These are phyloP conservation scores for Apogon hyalosoma DNA, from an alignment of 2,797 vertebrate genomes.

Conservation along the genomic window DNA sequence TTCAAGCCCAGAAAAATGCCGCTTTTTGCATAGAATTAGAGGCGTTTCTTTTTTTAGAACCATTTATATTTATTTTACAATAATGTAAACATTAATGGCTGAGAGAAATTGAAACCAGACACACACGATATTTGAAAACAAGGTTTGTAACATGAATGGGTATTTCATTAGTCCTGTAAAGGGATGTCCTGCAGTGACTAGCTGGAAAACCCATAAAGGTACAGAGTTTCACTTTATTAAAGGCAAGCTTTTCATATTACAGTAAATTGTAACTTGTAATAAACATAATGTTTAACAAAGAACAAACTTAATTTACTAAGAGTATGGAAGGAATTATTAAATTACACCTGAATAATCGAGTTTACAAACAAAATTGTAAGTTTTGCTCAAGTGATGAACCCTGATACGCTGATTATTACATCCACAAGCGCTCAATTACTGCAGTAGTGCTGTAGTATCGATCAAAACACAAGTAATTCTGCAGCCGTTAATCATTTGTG, in stretches of 20 bases:
- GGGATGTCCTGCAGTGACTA: slow-evolving; percentile 54
- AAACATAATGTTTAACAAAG: slow-evolving; percentile 32
- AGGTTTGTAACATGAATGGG: slow-evolving; percentile 28
- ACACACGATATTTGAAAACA: slow-evolving; percentile 40
- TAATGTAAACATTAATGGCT: slow-evolving; percentile 32
- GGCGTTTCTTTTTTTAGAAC: slow-evolving; percentile 22
- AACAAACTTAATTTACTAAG: slow-evolving; percentile 15
- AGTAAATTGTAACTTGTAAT: slow-evolving; percentile 22
- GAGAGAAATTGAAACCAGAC: slow-evolving; percentile 54
- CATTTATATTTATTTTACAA: slow-evolving; percentile 29
- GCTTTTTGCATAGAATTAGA: slow-evolving; percentile 11
- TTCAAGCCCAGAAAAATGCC: slow-evolving; percentile 7
- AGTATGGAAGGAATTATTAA: slow-evolving; percentile 9
- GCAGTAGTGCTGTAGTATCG: slow-evolving; percentile 51
- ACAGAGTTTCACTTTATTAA: slow-evolving; percentile 44
- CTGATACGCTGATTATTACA: slow-evolving; percentile 52
- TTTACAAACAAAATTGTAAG: slow-evolving; percentile 27
- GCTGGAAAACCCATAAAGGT: slow-evolving; percentile 56
- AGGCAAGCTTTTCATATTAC: slow-evolving; percentile 27
- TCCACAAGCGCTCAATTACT: slow-evolving; percentile 64
- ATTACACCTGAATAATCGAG: slow-evolving; percentile 30
- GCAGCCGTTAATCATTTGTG: slow-evolving; percentile 81
- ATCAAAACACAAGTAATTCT: slow-evolving; percentile 77
- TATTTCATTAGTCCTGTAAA: slow-evolving; percentile 53
- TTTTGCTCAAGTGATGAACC: slow-evolving; percentile 21